A percentile compares a stretch with the other conserved stretches of the same genome.
These are phyloP conservation scores for Pantherophis vulpinus DNA, from an alignment of 2,797 vertebrate species.

Conservation along the genomic window DNA sequence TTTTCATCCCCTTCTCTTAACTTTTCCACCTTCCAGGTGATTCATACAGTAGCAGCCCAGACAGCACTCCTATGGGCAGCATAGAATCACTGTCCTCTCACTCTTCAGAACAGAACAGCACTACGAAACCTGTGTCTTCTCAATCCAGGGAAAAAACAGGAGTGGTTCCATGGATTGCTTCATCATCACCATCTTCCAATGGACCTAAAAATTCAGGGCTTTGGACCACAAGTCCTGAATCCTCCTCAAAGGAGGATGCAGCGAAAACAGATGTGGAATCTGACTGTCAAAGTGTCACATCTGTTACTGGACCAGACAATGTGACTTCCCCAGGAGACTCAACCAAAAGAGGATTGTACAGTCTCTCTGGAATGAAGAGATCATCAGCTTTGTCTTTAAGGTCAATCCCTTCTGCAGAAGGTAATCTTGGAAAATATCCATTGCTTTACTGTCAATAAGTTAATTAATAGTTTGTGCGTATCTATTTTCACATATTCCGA, in stretches of 20 bases:
- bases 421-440: constrained; percentile 50
- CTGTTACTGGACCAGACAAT: constrained; percentile 72
- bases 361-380: constrained; percentile 72
- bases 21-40: constrained; percentile 76
- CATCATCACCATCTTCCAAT: constrained; percentile 78
- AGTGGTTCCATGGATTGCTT: constrained; percentile 83
- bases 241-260: constrained; percentile 87
- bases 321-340: constrained; percentile 71
- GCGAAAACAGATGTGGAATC: constrained; percentile 86
- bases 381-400: constrained; percentile 87
- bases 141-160: constrained; percentile 76
- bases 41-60: constrained; percentile 93
- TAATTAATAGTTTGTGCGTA: not conserved
- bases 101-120: constrained; percentile 92
- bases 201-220: constrained; percentile 76
- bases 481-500: not conserved
- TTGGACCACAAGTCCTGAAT: constrained; percentile 87
- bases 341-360: constrained; percentile 79
- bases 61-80: constrained; percentile 95
- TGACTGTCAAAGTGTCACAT: constrained; percentile 82
- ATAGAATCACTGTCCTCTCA: constrained; percentile 96
- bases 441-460: not conserved
- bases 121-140: constrained; percentile 75
- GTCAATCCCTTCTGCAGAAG: constrained; percentile 86
- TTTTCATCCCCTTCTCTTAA: not conserved